These are phyloP conservation scores for Microtus richardsoni DNA, from an alignment of 2,113 vertebrate species.

Conservation along the genomic window DNA sequence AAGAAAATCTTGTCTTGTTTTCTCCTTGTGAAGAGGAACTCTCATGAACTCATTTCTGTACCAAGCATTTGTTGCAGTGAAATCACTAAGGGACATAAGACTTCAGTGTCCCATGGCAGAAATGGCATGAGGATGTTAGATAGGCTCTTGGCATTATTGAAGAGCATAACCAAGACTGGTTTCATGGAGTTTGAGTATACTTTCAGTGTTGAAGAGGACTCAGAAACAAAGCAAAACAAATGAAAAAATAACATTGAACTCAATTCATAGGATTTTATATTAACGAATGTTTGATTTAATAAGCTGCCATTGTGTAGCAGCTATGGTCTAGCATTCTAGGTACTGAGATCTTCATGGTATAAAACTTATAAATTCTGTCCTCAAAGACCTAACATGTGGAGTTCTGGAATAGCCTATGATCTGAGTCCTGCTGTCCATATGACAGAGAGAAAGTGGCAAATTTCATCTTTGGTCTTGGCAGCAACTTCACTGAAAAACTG, in stretches of 20 bases:
- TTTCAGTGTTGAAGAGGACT: neutral
- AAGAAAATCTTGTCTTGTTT: neutral
- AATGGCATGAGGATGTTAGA: neutral
- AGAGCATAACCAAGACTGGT: neutral
- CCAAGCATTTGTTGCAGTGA: neutral
- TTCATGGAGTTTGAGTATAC: neutral
- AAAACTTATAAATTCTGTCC: neutral
- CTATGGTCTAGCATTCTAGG: neutral
- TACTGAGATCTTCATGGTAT: neutral
- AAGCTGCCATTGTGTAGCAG: neutral
- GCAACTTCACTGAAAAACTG: neutral
- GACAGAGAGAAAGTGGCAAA: neutral
- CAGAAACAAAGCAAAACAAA: neutral
- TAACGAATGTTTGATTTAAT: neutral
- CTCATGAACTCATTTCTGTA: neutral
- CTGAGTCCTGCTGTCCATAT: neutral
- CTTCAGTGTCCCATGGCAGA: neutral
- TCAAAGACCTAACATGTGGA: neutral
- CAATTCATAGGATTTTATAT: neutral
- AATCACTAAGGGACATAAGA: neutral
- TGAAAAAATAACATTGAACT: neutral
- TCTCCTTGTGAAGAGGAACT: neutral
- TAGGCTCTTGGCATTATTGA: neutral
- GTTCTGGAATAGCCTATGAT: neutral
- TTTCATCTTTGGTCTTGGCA: neutral